These are phyloP conservation scores for Neocloeon triangulifer DNA, from an alignment of 1,140 invertebrate genomes.

Conservation along the genomic window DNA sequence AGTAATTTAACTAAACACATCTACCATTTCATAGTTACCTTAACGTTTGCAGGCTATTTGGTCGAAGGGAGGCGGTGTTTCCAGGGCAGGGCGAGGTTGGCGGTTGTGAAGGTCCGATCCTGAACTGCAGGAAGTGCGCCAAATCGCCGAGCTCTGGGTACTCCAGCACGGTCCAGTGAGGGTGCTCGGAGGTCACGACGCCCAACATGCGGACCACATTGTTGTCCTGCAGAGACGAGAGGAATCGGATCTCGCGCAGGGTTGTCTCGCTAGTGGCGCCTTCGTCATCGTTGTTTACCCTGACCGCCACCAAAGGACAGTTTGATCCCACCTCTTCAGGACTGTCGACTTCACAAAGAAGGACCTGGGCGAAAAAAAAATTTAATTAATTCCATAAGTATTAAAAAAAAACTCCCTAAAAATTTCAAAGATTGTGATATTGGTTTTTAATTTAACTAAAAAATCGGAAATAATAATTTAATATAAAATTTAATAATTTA, in stretches of 20 bases:
- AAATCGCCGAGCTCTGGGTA: conserved; percentile 60
- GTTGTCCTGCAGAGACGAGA: conserved; percentile 45
- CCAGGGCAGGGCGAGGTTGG: too few relatives aligned
- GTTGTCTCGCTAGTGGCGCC: conserved; percentile 12
- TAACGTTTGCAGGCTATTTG: conserved; percentile 13
- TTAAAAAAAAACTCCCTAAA: too few relatives aligned
- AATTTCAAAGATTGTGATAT: too few relatives aligned
- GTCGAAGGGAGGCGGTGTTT: conserved; percentile 18
- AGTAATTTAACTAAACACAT: background rate
- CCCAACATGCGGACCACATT: conserved; percentile 53
- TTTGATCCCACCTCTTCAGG: too few relatives aligned
- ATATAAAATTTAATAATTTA: too few relatives aligned
- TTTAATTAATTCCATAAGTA: too few relatives aligned
- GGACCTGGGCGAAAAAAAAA: too few relatives aligned
- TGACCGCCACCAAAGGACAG: too few relatives aligned
- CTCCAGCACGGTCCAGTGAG: conserved; percentile 50
- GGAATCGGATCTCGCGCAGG: conserved; percentile 41
- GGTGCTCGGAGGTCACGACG: conserved; percentile 33
- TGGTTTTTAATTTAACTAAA: too few relatives aligned
- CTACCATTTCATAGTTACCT: background rate
- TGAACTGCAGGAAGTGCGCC: conserved; percentile 34
- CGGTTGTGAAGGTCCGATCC: conserved; percentile 5
- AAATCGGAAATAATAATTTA: too few relatives aligned
- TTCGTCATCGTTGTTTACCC: too few relatives aligned
- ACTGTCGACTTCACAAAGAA: too few relatives aligned